Conservation (phyloP, 2,797 vertebrate species). For the Carduelis carduelis region DNA sequence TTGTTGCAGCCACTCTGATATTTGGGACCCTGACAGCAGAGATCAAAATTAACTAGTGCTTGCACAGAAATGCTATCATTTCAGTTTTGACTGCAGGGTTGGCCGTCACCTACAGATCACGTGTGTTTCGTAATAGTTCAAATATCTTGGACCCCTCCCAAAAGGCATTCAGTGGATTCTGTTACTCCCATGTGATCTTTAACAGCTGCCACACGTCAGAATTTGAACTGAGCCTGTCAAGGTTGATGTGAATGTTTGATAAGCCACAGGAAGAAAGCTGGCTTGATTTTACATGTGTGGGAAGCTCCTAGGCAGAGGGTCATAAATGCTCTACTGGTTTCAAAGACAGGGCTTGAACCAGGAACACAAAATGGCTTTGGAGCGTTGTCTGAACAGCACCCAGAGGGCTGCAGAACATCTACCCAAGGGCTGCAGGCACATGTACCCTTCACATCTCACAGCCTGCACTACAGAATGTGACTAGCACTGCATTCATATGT, state of each 20-base stretch:
- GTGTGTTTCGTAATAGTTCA: background rate
- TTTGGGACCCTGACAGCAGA: background rate
- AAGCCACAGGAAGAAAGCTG: background rate
- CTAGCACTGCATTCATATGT: background rate
- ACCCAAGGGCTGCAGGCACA: background rate
- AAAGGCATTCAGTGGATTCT: background rate
- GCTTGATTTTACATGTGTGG: background rate
- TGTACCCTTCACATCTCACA: accelerated
- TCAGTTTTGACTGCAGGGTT: background rate
- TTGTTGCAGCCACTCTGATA: background rate
- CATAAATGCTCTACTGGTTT: background rate
- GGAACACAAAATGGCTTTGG: background rate
- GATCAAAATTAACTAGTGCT: background rate
- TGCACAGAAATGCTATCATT: background rate
- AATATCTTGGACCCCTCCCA: background rate
- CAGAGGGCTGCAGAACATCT: background rate
- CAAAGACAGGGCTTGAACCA: background rate
- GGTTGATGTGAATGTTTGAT: background rate
- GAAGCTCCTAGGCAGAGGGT: background rate
- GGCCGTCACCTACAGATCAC: background rate
- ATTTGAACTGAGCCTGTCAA: background rate
- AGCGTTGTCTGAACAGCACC: background rate
- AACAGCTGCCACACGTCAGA: background rate
- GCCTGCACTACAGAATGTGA: background rate
- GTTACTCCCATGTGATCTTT: background rate